Evolutionary conservation across 2,797 vertebrate species (phyloP).

Genomic region (Sylvia borin): DNA sequence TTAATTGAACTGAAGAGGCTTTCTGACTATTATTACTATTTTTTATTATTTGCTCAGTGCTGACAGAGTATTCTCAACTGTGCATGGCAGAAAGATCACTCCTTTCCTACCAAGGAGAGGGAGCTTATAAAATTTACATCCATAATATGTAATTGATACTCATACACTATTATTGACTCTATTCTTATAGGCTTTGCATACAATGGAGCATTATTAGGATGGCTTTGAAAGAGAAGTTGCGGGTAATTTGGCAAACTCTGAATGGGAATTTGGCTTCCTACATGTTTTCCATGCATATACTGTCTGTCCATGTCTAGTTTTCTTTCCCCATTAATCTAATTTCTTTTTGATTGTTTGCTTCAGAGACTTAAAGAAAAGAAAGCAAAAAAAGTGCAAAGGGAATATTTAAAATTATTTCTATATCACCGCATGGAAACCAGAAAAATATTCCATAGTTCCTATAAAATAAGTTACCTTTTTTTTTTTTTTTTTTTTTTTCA

Average conservation of each 20-base stretch:
- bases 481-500: neutral
- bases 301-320: neutral
- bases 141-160: constrained; percentile 20
- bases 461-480: neutral
- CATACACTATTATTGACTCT: neutral
- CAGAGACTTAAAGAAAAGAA: neutral
- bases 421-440: neutral
- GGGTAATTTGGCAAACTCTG: constrained; percentile 26
- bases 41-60: neutral
- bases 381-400: accelerated
- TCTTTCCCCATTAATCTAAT: constrained; percentile 30
- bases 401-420: neutral
- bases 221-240: neutral
- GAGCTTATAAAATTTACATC: neutral
- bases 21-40: neutral
- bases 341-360: constrained; percentile 4
- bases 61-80: neutral
- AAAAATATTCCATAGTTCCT: neutral
- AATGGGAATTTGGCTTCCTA: constrained; percentile 10
- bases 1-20: neutral
- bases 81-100: neutral
- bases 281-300: constrained; percentile 18
- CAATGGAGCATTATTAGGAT: neutral
- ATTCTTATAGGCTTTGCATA: constrained; percentile 11
- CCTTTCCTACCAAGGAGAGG: neutral